These are phyloP conservation scores for Clarias gariepinus DNA, from an alignment of 2,113 vertebrate species.

Conservation along the genomic window DNA sequence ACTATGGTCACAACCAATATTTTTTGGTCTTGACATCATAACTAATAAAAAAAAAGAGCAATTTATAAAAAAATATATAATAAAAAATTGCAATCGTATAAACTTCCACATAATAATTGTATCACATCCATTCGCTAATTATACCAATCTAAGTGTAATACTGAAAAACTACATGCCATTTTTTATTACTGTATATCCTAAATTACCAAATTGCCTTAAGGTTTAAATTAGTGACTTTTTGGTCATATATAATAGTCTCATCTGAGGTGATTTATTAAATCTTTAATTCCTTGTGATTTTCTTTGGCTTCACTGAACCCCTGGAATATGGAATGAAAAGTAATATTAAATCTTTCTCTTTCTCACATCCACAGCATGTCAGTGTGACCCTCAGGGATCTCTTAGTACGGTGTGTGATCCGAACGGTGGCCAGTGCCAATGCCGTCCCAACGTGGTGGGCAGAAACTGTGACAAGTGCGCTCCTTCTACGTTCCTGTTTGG, in stretches of 20 bases:
- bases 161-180: not conserved
- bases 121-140: not conserved
- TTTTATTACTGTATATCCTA: not conserved
- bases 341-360: conserved; percentile 25
- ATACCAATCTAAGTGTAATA: not conserved
- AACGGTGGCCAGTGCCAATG: conserved; percentile 92
- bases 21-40: not conserved
- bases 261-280: not conserved
- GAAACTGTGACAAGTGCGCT: conserved; percentile 85
- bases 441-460: conserved; percentile 85
- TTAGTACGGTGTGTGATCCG: conserved; percentile 90
- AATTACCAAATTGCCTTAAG: not conserved
- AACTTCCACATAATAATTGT: not conserved
- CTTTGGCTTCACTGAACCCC: not conserved
- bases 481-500: conserved; percentile 91
- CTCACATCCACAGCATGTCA: conserved; percentile 79
- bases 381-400: conserved; percentile 92
- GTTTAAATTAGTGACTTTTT: not conserved
- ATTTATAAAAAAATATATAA: not conserved
- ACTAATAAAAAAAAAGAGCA: no score
- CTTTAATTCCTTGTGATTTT: not conserved
- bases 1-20: not conserved
- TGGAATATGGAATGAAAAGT: not conserved
- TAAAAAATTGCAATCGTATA: not conserved
- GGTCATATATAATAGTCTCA: not conserved